Evolutionary conservation across 2,888 invertebrate genomes (phyloP).

Genomic region (Caenorhabditis doughertyi): DNA sequence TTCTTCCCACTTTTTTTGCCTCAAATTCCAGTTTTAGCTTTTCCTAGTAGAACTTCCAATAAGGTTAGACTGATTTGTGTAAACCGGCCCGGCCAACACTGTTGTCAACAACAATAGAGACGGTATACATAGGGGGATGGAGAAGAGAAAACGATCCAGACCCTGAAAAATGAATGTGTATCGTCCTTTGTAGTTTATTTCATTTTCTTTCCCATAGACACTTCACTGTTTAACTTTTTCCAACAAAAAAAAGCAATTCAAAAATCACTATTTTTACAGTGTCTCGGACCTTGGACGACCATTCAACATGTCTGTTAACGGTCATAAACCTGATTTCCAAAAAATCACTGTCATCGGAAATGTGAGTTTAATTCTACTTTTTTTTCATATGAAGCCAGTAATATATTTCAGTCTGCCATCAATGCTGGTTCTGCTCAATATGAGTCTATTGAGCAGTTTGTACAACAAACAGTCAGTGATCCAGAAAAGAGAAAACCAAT

Average conservation of each 20-base stretch:
- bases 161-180: constrained; percentile 5
- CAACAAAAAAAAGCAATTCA: background rate
- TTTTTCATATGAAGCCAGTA: background rate
- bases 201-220: constrained; percentile 6
- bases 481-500: constrained; percentile 74
- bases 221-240: background rate
- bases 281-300: constrained; percentile 62
- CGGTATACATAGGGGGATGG: background rate
- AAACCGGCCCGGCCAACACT: constrained; percentile 16
- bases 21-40: constrained; percentile 13
- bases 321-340: constrained; percentile 56
- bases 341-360: constrained; percentile 54
- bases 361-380: constrained; percentile 39
- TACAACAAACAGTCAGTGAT: constrained; percentile 71
- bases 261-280: constrained; percentile 36
- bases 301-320: constrained; percentile 63
- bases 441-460: constrained; percentile 74
- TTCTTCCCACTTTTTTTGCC: constrained; percentile 7
- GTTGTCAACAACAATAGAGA: constrained; percentile 27
- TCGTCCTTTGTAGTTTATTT: constrained; percentile 7
- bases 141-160: constrained; percentile 21
- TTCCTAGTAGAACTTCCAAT: background rate
- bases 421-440: constrained; percentile 60
- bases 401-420: constrained; percentile 53
- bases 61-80: constrained; percentile 25